phyloP scores from a whole-genome alignment of 2,797 vertebrate genomes.

The Chelon auratus region DNA sequence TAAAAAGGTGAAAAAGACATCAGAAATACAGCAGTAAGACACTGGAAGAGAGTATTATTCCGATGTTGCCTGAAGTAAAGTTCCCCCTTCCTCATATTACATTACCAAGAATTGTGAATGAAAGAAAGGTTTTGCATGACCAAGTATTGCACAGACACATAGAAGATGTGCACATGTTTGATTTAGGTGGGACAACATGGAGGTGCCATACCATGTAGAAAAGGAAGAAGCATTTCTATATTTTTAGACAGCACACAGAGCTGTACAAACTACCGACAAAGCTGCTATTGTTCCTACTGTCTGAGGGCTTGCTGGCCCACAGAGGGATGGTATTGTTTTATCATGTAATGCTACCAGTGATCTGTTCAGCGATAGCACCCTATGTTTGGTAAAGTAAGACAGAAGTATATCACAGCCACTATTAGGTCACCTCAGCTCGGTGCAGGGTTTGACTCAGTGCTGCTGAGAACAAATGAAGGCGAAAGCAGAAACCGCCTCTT shows the following conservation, averaged over 20 bases:
- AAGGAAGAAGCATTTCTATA: constrained; percentile 58
- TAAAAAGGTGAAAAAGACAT: neutral
- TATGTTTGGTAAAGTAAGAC: constrained; percentile 79
- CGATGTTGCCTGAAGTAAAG: constrained; percentile 9
- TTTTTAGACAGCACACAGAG: constrained; percentile 58
- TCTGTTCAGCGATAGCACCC: constrained; percentile 76
- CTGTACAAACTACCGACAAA: constrained; percentile 68
- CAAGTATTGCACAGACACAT: neutral
- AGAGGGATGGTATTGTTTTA: constrained; percentile 84
- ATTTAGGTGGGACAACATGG: constrained; percentile 10
- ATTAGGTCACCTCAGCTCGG: constrained; percentile 74
- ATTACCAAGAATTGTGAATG: neutral
- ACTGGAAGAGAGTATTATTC: constrained; percentile 13
- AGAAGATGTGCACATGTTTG: neutral
- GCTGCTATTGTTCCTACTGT: constrained; percentile 74
- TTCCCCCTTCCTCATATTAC: constrained; percentile 20
- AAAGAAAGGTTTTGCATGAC: neutral
- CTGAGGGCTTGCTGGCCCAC: constrained; percentile 71
- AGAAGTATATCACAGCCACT: constrained; percentile 75
- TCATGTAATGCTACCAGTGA: constrained; percentile 82
- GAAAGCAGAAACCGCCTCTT: constrained; percentile 76
- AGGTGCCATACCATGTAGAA: constrained; percentile 23
- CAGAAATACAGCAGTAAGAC: constrained; percentile 4
- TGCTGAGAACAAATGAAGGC: constrained; percentile 60
- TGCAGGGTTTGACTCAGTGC: constrained; percentile 59